These are phyloP conservation scores for Orchesellides sinensis DNA, from an alignment of 2,888 invertebrate species.

Conservation along the genomic window DNA sequence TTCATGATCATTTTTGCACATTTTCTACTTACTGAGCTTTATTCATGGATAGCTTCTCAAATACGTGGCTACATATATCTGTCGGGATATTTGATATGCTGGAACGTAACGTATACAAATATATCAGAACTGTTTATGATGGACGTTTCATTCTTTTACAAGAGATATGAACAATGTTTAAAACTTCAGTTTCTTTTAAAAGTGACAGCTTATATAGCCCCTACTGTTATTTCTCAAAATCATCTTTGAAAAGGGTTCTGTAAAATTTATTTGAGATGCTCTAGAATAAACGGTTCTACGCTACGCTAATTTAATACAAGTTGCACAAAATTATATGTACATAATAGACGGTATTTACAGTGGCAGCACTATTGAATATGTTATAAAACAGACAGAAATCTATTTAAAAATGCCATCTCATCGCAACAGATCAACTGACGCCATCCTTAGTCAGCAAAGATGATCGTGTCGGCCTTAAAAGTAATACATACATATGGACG, in stretches of 20 bases:
- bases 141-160: neutral
- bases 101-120: neutral
- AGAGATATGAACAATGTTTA: conserved; percentile 3
- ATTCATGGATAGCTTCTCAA: too few relatives aligned
- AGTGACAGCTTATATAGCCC: neutral
- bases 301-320: too few relatives aligned
- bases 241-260: conserved; percentile 17
- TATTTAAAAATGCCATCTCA: conserved; percentile 12
- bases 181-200: conserved; percentile 25
- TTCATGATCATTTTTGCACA: neutral
- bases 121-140: conserved; percentile 1
- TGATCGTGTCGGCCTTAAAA: neutral
- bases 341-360: neutral
- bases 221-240: conserved; percentile 13
- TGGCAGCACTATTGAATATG: neutral
- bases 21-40: neutral
- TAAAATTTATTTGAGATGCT: conserved; percentile 15
- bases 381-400: conserved; percentile 14
- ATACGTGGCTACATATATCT: conserved; percentile 2
- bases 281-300: neutral
- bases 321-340: too few relatives aligned
- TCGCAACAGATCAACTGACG: conserved; percentile 77
- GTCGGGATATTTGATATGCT: conserved; percentile 21
- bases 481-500: neutral
- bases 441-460: neutral